Evolutionary conservation across 2,797 vertebrate genomes (phyloP).

Genomic region (Rhinella marina): DNA sequence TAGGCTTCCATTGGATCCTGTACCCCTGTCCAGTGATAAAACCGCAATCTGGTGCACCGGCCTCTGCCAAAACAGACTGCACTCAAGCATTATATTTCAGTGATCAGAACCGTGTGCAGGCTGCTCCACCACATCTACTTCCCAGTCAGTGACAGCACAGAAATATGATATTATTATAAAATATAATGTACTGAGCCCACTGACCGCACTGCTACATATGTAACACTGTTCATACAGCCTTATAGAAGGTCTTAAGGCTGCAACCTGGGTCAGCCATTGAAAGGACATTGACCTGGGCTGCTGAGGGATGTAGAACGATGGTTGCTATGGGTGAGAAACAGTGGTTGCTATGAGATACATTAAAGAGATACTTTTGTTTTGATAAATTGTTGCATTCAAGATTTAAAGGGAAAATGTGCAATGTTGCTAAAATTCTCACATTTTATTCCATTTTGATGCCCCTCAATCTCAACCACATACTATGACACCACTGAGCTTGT

Average conservation of each 20-base stretch:
- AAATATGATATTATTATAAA: not conserved
- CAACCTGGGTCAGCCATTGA: not conserved
- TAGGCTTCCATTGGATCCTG: constrained; percentile 39
- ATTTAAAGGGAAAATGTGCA: not conserved
- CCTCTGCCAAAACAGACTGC: constrained; percentile 33
- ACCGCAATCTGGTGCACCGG: constrained; percentile 35
- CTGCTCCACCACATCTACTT: not conserved
- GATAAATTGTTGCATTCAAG: not conserved
- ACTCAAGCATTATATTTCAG: constrained; percentile 33
- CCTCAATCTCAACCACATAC: not conserved
- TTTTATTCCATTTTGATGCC: not conserved
- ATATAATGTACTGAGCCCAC: constrained; percentile 6
- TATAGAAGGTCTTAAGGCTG: not conserved
- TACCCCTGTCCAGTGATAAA: constrained; percentile 25
- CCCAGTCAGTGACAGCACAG: not conserved
- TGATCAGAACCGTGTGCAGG: not conserved
- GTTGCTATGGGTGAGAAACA: not conserved
- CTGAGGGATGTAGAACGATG: not conserved
- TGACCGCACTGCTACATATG: not conserved
- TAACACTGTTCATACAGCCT: not conserved
- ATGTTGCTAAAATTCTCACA: not conserved
- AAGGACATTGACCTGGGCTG: not conserved
- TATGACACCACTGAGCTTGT: not conserved
- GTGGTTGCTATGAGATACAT: not conserved
- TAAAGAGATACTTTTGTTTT: not conserved